These are phyloP conservation scores for Phyllostomus hastatus DNA, from an alignment of 2,113 vertebrate genomes.

Conservation along the genomic window DNA sequence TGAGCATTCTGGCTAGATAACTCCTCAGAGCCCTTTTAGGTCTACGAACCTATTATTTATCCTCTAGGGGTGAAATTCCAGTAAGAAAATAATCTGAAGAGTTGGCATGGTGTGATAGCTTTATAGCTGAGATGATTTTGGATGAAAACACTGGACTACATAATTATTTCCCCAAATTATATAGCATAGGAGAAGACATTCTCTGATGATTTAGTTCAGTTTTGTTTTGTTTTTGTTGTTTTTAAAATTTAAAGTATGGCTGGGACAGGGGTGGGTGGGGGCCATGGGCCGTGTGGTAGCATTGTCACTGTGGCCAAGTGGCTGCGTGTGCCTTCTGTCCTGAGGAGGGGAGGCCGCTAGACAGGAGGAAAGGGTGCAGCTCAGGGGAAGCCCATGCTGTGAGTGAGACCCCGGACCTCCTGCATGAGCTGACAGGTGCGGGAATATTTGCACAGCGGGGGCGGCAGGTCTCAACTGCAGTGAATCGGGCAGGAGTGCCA, in stretches of 20 bases:
- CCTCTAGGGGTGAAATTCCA: neutral
- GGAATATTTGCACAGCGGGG: neutral
- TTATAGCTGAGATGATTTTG: neutral
- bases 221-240: neutral
- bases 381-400: neutral
- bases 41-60: neutral
- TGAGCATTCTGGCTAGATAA: neutral
- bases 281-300: neutral
- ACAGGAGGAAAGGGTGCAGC: neutral
- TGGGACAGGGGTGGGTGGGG: neutral
- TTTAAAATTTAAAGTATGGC: neutral
- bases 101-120: neutral
- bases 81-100: neutral
- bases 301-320: neutral
- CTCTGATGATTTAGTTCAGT: neutral
- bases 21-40: neutral
- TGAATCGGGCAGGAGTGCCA: neutral
- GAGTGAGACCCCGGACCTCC: neutral
- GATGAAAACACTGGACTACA: constrained; percentile 21
- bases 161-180: constrained; percentile 43
- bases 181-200: neutral
- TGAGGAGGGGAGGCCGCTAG: neutral
- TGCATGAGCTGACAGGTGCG: neutral
- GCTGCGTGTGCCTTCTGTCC: neutral
- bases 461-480: neutral